A percentile compares a stretch with the other conserved stretches of the same genome.
phyloP scores from a whole-genome alignment of 2,797 vertebrate species.

The Tapirus indicus region DNA sequence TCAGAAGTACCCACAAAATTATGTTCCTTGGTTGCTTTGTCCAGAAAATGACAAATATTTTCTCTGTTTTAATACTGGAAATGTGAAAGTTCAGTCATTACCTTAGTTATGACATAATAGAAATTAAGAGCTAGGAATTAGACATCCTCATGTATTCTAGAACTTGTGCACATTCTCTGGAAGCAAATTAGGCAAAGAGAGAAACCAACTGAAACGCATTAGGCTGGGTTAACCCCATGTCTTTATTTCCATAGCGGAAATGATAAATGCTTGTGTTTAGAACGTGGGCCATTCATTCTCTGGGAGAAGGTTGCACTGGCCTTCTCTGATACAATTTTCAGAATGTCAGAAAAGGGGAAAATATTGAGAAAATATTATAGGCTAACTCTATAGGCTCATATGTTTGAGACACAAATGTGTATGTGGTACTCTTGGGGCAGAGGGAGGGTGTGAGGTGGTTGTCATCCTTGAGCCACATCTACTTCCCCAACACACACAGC shows the following conservation, averaged over 20 bases:
- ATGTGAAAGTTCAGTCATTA: not conserved
- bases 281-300: not conserved
- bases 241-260: not conserved
- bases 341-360: not conserved
- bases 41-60: constrained; percentile 51
- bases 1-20: not conserved
- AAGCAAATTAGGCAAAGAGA: constrained; percentile 38
- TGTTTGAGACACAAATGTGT: not conserved
- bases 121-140: not conserved
- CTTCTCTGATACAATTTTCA: not conserved
- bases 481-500: not conserved
- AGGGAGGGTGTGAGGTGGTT: not conserved
- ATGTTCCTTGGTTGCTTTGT: not conserved
- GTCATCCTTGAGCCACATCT: not conserved
- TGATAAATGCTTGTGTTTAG: not conserved
- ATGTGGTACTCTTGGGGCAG: not conserved
- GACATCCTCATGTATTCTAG: not conserved
- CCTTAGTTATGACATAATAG: not conserved
- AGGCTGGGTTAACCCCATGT: not conserved
- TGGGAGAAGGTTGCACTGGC: not conserved
- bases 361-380: not conserved
- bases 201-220: not conserved
- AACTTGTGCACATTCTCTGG: not conserved
- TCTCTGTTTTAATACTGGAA: constrained; percentile 27
- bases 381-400: not conserved